Conservation (phyloP, 1,140 invertebrate species). For the Metopolophium dirhodum region DNA sequence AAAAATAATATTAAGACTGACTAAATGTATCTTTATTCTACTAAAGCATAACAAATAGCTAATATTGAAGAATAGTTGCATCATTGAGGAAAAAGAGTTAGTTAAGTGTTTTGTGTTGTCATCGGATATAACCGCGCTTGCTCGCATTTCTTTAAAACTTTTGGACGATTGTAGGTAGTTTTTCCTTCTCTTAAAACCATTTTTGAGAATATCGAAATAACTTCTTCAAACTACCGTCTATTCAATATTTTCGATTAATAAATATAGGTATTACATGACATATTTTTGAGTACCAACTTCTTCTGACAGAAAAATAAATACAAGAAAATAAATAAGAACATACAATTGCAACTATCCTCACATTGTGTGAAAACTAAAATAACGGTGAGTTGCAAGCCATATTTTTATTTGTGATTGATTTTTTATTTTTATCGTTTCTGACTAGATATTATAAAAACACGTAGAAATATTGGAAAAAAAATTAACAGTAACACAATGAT, state of each 20-base stretch:
- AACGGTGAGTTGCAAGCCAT: not conserved
- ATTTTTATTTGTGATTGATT: not conserved
- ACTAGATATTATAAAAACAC: not conserved
- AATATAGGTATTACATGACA: not conserved
- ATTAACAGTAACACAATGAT: not conserved
- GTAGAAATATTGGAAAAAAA: not conserved
- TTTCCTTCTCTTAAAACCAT: not conserved
- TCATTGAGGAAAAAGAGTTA: not conserved
- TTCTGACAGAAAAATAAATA: not conserved
- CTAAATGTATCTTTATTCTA: not conserved
- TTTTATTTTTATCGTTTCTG: not conserved
- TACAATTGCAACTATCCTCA: not conserved
- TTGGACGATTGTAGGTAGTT: not conserved
- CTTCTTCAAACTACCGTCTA: not conserved
- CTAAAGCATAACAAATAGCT: not conserved
- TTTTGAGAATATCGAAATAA: not conserved
- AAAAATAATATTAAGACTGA: no score
- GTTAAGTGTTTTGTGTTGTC: not conserved
- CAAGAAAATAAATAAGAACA: not conserved
- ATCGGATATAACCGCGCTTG: not conserved
- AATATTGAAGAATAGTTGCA: not conserved
- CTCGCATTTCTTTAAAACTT: not conserved
- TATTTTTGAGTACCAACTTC: not conserved
- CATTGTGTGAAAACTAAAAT: not conserved
- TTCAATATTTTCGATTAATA: not conserved